phyloP scores from a whole-genome alignment of 92 coral and sea anemone species.

The Galaxea fascicularis region DNA sequence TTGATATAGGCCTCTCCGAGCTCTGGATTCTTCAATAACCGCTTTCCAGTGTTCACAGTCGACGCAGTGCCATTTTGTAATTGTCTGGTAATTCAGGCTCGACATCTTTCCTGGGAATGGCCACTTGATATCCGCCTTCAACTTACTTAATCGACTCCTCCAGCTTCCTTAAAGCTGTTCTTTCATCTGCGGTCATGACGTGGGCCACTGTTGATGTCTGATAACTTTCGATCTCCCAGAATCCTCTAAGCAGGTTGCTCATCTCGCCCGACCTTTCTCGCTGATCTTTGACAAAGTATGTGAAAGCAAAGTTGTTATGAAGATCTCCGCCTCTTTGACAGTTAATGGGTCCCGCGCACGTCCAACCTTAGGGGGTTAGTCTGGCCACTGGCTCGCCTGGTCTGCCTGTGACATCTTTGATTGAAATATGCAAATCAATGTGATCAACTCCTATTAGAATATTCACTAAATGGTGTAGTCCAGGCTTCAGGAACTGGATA shows the following conservation, averaged over 20 bases:
- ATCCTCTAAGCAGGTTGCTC: slow-evolving; percentile 40
- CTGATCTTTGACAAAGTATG: slow-evolving; percentile 39
- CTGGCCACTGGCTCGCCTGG: slow-evolving; percentile 68
- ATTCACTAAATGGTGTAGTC: slow-evolving; percentile 58
- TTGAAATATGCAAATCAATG: slow-evolving; percentile 50
- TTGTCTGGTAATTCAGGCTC: slow-evolving; percentile 58
- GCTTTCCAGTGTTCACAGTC: slow-evolving; percentile 72
- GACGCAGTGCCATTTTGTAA: slow-evolving; percentile 56
- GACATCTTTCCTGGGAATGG: slow-evolving; percentile 61
- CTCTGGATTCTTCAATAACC: slow-evolving; percentile 59
- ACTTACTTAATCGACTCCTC: slow-evolving; percentile 51
- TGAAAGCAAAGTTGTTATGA: slow-evolving; percentile 37
- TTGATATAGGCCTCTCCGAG: slow-evolving; percentile 40
- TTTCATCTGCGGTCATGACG: slow-evolving; percentile 36
- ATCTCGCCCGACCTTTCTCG: slow-evolving; percentile 18
- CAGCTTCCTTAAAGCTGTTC: slow-evolving; percentile 27
- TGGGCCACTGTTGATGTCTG: slow-evolving; percentile 12
- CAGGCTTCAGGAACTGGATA: slow-evolving; percentile 50
- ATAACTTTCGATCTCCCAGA: slow-evolving; percentile 69
- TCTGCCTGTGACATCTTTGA: slow-evolving; percentile 44
- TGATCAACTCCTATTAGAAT: slow-evolving; percentile 67
- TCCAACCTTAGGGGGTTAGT: slow-evolving; percentile 67
- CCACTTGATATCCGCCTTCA: slow-evolving; percentile 57
- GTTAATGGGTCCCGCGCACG: slow-evolving; percentile 53
- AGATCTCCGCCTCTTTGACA: background rate